Evolutionary conservation across 2,888 invertebrate genomes (phyloP).

Genomic region (Nomada fucata): DNA sequence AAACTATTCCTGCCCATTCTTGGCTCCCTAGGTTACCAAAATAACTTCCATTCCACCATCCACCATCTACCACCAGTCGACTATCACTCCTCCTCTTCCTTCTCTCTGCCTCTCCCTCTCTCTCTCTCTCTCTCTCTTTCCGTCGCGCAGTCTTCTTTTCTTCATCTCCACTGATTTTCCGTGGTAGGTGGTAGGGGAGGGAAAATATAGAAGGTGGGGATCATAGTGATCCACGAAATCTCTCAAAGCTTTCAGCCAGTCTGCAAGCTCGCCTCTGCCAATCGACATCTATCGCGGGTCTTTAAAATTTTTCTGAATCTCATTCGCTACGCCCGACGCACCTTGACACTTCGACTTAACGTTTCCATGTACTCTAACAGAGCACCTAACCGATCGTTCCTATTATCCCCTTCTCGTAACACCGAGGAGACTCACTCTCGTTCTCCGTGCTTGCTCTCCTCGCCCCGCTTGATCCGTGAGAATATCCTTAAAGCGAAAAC

Average conservation of each 20-base stretch:
- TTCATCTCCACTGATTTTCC: slow-evolving; percentile 54
- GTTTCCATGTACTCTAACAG: not conserved
- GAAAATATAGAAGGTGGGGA: slow-evolving; percentile 73
- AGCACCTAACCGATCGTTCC: not conserved
- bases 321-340: slow-evolving; percentile 49
- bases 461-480: not conserved
- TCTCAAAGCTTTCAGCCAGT: slow-evolving; percentile 77
- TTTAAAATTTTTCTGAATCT: slow-evolving; percentile 20
- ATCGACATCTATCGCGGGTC: slow-evolving; percentile 74
- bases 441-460: not conserved
- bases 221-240: slow-evolving; percentile 73
- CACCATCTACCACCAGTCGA: slow-evolving; percentile 66
- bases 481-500: not conserved
- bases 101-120: slow-evolving; percentile 52
- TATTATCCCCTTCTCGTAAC: not conserved
- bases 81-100: slow-evolving; percentile 60
- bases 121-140: slow-evolving; percentile 23
- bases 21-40: slow-evolving; percentile 83
- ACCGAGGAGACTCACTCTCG: not conserved
- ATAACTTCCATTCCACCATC: slow-evolving; percentile 80
- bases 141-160: slow-evolving; percentile 53
- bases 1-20: slow-evolving; percentile 83
- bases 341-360: slow-evolving; percentile 16
- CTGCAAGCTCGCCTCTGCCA: slow-evolving; percentile 76
- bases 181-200: slow-evolving; percentile 45